Conservation (phyloP, 2,113 vertebrate species). For the Petaurus breviceps region DNA sequence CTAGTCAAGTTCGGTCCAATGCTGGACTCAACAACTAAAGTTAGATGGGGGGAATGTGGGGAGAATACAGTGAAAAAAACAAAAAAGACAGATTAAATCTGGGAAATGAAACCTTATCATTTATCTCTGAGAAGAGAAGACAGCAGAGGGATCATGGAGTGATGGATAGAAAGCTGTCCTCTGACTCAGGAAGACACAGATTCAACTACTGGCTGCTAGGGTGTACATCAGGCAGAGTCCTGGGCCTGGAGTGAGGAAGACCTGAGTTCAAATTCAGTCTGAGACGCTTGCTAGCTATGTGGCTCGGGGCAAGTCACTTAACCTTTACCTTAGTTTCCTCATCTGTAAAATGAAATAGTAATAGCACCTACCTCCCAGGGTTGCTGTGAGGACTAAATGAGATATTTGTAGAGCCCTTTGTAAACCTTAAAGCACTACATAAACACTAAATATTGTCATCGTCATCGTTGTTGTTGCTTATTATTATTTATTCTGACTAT, state of each 20-base stretch:
- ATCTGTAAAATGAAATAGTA: neutral
- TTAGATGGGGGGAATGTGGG: conserved; percentile 11
- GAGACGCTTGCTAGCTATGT: neutral
- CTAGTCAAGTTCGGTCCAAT: neutral
- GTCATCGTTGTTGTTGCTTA: neutral
- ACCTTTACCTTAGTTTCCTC: neutral
- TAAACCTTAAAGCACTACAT: neutral
- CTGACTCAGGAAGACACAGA: neutral
- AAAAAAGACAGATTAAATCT: conserved; percentile 30
- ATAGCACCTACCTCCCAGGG: neutral
- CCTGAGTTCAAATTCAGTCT: neutral
- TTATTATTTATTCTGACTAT: neutral
- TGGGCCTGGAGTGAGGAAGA: neutral
- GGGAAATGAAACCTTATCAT: neutral
- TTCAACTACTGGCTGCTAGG: no score
- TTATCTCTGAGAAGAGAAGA: neutral
- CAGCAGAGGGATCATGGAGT: neutral
- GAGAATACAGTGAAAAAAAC: conserved; percentile 17
- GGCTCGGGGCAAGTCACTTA: neutral
- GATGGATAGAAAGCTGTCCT: neutral
- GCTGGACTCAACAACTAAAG: neutral
- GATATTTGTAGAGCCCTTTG: neutral
- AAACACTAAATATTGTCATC: neutral
- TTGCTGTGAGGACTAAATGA: neutral
- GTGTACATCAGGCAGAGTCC: neutral